Evolutionary conservation across 2,888 invertebrate species (phyloP).

Genomic region (Eutolmus rufibarbis): DNA sequence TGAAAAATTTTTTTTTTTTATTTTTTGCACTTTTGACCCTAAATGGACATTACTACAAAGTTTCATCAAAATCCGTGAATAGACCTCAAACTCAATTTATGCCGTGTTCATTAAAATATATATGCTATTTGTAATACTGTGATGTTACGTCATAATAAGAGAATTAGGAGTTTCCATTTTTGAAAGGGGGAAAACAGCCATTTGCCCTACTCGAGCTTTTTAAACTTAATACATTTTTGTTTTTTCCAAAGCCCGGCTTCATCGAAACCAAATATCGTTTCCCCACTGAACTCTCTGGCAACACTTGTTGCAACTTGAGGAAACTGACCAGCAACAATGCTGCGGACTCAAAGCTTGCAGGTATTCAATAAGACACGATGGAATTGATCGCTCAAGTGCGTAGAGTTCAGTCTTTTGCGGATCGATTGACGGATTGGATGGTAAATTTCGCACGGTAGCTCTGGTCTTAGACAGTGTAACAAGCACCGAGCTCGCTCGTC

Average conservation of each 20-base stretch:
- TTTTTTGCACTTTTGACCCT: too few relatives aligned
- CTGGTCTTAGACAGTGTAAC: not conserved
- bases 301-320: not conserved
- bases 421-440: constrained; percentile 37
- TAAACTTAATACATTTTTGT: too few relatives aligned
- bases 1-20: too few relatives aligned
- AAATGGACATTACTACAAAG: too few relatives aligned
- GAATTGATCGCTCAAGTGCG: constrained; percentile 25
- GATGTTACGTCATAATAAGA: too few relatives aligned
- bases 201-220: too few relatives aligned
- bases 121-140: too few relatives aligned
- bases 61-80: too few relatives aligned
- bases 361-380: constrained; percentile 27
- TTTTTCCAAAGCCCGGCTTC: not conserved
- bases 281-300: not conserved
- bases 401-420: constrained; percentile 35
- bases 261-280: not conserved
- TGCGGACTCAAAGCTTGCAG: constrained; percentile 23
- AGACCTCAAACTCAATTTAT: too few relatives aligned
- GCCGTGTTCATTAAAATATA: too few relatives aligned
- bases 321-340: constrained; percentile 2
- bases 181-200: too few relatives aligned
- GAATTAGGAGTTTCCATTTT: too few relatives aligned
- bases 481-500: not conserved
- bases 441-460: not conserved